Evolutionary conservation across 30 jellyfish, hydroid and myxozoan species (phyloP), one percentile per base, ranked within the genome.

Genomic region (Nemopilema nomurai): DNA sequence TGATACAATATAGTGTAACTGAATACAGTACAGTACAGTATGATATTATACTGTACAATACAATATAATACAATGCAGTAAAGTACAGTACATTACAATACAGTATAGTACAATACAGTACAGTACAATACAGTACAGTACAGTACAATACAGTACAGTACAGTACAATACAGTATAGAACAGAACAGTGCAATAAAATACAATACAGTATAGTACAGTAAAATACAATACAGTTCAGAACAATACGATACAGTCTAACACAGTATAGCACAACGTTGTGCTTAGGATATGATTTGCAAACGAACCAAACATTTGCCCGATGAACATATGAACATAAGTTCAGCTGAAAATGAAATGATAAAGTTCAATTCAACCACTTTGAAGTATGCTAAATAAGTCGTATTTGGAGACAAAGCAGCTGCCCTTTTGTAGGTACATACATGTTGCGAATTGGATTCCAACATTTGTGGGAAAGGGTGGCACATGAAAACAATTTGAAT

Each of bases 401-500:
- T n/a, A n/a, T n/a, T n/a, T n/a, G n/a, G n/a, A n/a, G n/a, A n/a
- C n/a, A n/a, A n/a, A n/a, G n/a, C n/a, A n/a, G n/a, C n/a, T n/a
- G n/a, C n/a, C n/a, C n/a, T n/a, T 74, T 68, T 66, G 18, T 71
- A 91, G 97, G 96, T 9, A 21, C 85, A 24, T 83, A 19, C 71
- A 29, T 93, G 89, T 57, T 86, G 76, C 89, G 67, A 41, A 62
- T 26, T 52, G 98, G 98, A 19, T 93, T 93, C 62, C 96, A 84
- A 57, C 77, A 67, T 21, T 91, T 93, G 32, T 89, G 97, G 96
- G 91, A 93, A 69, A 79, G 69, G 27, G 75, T 88, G 0, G 97
- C 96, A 21, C 22, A 32, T 21, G 75, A 77, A 50, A 85, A 85
- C 18, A 67, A 75, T 16, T 67, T 93, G 51, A 86, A 82, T 41